Base-by-base conservation (phyloP, 2,888 invertebrate genomes). In the Drosophila borborema region DNA sequence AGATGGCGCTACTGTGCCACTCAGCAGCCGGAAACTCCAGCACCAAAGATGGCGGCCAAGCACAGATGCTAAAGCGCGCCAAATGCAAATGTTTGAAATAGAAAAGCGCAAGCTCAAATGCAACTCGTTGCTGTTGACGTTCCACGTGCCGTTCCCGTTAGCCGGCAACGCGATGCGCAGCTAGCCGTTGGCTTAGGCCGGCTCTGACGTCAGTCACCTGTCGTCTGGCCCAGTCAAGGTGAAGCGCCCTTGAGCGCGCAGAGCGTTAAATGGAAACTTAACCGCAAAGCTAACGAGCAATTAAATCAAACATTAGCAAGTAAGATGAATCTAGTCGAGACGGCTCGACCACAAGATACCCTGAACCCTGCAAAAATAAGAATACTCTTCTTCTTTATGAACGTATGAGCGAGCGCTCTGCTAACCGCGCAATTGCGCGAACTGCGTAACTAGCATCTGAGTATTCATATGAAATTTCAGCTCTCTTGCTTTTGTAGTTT, bases 1-100 rank as follows among this genome's bases (percentile, higher is more conserved):
- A 77, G 77, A 80, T 60, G 77, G 77, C 80, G 77, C 80, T 58
- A 34, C 49, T 49, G 28, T 2, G 5, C 31, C 64, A 28, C 28
- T 28, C 28, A 3, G 28, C 16, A 28, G 28, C 59, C 65, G 59
- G 65, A 75, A 34, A 61, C 62, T 45, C 16, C 41, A 16, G 36
- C 45, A 12, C 46, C 31, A 8, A 65, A 69, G 64, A 69, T 79
- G 75, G 64, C 79, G 58, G 16, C 40, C 48, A 8, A 5, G 7
- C 10, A 3, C 28, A 38, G 78, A 58, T 73, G 69, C 69, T 36
- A 9, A 16, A n/a, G 55, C 49, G 73, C 70, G 71, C 63, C 59
- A 9, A 45, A 40, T 71, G 71, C n/a, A 40, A 38, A 41, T 56
- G n/a, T 3, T 6, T 23, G n/a, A 9, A 8, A 2, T 3, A 0